Evolutionary conservation across 2,888 invertebrate species (phyloP), one percentile per base, ranked within the genome.

Genomic region (Congeria kusceri): DNA sequence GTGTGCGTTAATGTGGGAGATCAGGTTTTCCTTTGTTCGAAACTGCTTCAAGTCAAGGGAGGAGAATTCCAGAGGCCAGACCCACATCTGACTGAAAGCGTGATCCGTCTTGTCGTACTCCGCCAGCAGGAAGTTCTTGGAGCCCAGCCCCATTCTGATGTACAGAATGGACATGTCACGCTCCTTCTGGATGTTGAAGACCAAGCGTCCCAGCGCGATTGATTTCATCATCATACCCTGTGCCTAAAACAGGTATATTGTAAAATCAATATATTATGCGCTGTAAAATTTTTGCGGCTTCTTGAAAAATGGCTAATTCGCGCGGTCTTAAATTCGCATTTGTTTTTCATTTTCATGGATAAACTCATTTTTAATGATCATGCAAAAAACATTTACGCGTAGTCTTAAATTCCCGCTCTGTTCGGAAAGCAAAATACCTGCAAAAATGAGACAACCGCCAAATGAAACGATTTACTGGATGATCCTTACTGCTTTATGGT

Each of bases 131-230:
- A 88, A 88, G 2, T 85, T 73, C 65, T 87, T 88, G 11, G 88
- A 87, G 20, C 86, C 86, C 7, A 87, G 87, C 13, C 87, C 87
- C 15, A 88, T 78, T 32, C 76, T 83, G 13, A 88, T 83, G 27
- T 88, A 89, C 23, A 89, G 68, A 2, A 87, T 86, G 44, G 84
- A 83, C 86, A 88, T 87, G 76, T 90, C 90, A 11, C 90, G 71
- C 66, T 90, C 90, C 49, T 84, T 73, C 69, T 90, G 90, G 11
- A 90, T 81, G 9, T 80, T 73, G 76, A 89, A 86, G 58, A 91
- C 83, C 27, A 90, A 69, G 61, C 84, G 80, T 3, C 91, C 90
- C 1, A 90, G 73, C 57, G 82, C 84, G 15, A 88, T 83, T 44
- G 87, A 85, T 63, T 86, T 86, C 44, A 81, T 62, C 49, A 89